Evolutionary conservation across 2,113 vertebrate species (phyloP).

Genomic region (rat (Rattus norvegicus)): DNA sequence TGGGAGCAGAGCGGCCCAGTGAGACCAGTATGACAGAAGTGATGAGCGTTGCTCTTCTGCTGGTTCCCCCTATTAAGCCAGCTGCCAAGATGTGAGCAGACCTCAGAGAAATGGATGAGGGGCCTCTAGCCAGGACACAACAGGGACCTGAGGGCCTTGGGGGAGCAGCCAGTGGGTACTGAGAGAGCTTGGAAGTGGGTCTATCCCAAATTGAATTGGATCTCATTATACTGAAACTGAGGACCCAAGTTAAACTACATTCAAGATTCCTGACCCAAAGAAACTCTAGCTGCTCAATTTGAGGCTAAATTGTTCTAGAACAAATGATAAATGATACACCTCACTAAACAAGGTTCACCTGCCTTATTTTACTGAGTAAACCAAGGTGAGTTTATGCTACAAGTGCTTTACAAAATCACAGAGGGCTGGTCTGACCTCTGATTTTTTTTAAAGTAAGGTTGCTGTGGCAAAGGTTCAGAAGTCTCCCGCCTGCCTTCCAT

Average conservation of each 20-base stretch:
- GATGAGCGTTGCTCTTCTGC: fast-evolving
- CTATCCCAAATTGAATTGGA: fast-evolving
- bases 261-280: neutral
- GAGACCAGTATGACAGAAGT: neutral
- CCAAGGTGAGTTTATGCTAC: neutral
- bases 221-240: neutral
- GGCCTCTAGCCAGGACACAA: neutral
- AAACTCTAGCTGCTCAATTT: neutral
- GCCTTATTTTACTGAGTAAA: neutral
- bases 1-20: neutral
- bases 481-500: neutral
- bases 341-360: fast-evolving
- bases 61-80: fast-evolving
- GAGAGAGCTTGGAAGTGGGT: neutral
- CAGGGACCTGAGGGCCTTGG: neutral
- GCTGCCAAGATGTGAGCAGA: neutral
- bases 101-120: fast-evolving
- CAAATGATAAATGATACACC: fast-evolving
- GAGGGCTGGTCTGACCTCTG: fast-evolving
- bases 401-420: neutral
- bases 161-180: neutral
- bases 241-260: neutral
- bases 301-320: fast-evolving
- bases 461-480: neutral
- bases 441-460: neutral